Evolutionary conservation across 2,797 vertebrate genomes (phyloP).

Genomic region (Sebastes alutus): DNA sequence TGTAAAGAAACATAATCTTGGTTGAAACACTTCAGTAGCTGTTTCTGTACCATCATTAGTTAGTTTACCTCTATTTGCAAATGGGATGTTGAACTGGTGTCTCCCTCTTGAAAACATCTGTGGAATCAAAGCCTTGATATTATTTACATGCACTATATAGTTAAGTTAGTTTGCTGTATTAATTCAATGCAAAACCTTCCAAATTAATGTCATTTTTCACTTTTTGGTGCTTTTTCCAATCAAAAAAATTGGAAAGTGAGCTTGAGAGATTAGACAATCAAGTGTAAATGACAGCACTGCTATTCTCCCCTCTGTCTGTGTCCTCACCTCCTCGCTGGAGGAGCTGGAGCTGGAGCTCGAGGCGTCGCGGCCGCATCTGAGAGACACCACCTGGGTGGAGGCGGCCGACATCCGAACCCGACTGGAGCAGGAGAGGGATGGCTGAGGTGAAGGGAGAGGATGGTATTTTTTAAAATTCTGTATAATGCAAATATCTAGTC

Average conservation of each 20-base stretch:
- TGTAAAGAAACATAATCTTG: neutral
- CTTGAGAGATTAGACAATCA: no score
- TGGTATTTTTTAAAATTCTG: neutral
- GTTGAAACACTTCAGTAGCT: neutral
- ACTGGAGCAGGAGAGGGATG: conserved; percentile 52
- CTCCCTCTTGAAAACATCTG: conserved; percentile 43
- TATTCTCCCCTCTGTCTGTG: neutral
- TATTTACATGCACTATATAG: neutral
- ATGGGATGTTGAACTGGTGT: conserved; percentile 21
- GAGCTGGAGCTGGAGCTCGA: conserved; percentile 57
- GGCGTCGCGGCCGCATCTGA: conserved; percentile 43
- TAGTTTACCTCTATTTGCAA: conserved; percentile 49
- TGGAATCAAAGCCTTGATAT: neutral
- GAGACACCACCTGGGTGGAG: conserved; percentile 36
- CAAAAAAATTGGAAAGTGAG: neutral
- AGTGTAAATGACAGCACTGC: neutral
- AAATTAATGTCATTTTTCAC: neutral
- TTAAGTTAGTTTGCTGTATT: neutral
- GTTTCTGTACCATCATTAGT: neutral
- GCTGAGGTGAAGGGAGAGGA: conserved; percentile 14
- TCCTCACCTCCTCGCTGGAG: conserved; percentile 76
- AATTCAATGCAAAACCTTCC: neutral
- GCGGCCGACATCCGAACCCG: conserved; percentile 35
- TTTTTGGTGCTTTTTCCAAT: neutral
- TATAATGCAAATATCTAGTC: neutral